These are phyloP conservation scores for Polymixis lichenea DNA, from an alignment of 2,888 invertebrate genomes.

Conservation along the genomic window DNA sequence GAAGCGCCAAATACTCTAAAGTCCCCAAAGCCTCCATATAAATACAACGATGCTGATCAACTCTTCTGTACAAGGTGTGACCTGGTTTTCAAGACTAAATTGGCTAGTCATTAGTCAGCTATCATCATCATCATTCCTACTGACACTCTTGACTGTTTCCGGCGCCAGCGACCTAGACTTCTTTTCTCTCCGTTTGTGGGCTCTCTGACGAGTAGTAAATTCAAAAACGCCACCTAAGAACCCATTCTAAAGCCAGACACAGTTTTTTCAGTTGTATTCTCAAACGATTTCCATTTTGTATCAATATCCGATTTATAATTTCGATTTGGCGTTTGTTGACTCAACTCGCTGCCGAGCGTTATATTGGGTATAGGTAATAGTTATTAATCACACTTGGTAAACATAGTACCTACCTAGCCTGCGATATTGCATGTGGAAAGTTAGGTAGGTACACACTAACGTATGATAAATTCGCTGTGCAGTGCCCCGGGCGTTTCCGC, in stretches of 20 bases:
- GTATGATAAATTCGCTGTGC: constrained; percentile 86
- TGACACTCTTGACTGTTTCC: too few species aligned
- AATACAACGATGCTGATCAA: too few species aligned
- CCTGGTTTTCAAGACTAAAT: too few species aligned
- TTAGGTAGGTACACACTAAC: constrained; percentile 75
- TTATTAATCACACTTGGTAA: constrained; percentile 63
- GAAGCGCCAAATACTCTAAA: too few species aligned
- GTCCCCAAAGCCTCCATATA: too few species aligned
- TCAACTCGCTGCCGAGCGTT: constrained; percentile 38
- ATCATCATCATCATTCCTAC: too few species aligned
- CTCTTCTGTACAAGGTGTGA: too few species aligned
- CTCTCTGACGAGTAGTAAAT: too few species aligned
- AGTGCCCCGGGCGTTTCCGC: constrained; percentile 85
- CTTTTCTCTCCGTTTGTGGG: too few species aligned
- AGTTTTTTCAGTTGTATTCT: background rate
- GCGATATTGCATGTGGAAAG: constrained; percentile 73
- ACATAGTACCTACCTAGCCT: constrained; percentile 43
- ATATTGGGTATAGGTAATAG: constrained; percentile 51
- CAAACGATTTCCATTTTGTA: constrained; percentile 6
- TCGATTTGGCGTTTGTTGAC: constrained; percentile 30
- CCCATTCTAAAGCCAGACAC: background rate
- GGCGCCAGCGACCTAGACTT: too few species aligned
- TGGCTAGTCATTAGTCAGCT: too few species aligned
- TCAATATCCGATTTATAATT: constrained; percentile 9
- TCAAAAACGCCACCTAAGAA: too few species aligned